Percentiles rank a stretch among this genome's conserved stretches.
phyloP scores from a whole-genome alignment of 2,888 invertebrate species.

The Blera fallax region DNA sequence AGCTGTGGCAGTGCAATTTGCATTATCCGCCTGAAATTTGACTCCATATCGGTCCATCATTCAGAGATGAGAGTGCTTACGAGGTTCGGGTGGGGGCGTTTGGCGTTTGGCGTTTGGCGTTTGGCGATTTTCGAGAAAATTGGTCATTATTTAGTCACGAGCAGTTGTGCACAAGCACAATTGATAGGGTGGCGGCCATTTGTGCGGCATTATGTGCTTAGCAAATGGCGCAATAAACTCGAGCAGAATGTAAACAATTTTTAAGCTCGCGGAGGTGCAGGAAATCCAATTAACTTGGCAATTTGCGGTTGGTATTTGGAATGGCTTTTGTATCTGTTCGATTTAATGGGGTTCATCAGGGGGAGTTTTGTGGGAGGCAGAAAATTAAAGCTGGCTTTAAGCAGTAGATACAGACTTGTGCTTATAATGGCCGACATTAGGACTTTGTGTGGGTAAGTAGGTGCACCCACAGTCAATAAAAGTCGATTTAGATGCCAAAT shows the following conservation, averaged over 20 bases:
- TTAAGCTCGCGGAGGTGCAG: conserved; percentile 23
- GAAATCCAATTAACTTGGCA: conserved; percentile 68
- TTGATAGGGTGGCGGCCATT: conserved; percentile 53
- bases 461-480: neutral
- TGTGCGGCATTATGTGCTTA: conserved; percentile 33
- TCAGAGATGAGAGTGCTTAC: conserved; percentile 9
- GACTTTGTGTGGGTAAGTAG: neutral
- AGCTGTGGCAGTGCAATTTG: conserved; percentile 44
- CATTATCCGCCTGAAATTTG: conserved; percentile 33
- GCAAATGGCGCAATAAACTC: conserved; percentile 65
- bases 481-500: too few species aligned
- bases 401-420: neutral
- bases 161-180: neutral
- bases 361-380: conserved; percentile 6
- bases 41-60: conserved; percentile 57
- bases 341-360: conserved; percentile 7
- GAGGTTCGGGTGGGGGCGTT: neutral
- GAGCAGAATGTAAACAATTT: conserved; percentile 62
- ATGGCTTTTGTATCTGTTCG: neutral
- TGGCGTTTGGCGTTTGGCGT: conserved; percentile 13
- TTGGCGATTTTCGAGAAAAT: conserved; percentile 37
- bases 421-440: neutral
- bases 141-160: conserved; percentile 66
- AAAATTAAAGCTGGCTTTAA: neutral
- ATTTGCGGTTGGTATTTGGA: conserved; percentile 50